Base-by-base conservation (phyloP, 2,113 vertebrate species). In the Hippolais icterina region DNA sequence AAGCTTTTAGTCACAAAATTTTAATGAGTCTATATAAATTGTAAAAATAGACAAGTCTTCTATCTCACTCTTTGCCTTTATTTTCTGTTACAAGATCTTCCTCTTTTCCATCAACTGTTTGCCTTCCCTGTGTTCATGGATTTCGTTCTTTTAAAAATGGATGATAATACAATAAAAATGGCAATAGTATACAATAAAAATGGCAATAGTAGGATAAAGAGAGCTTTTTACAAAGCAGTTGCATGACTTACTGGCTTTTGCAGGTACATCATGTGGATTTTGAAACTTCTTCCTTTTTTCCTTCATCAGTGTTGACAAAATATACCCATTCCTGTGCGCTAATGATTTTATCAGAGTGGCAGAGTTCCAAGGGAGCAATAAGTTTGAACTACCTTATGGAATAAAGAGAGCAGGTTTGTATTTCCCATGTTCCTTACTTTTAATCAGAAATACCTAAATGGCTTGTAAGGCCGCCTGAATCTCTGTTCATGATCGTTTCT, bases 241-340 rank as follows among this genome's bases (percentile, higher is more conserved):
- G 13, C 6, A 13, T 42, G 9, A 46, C 54, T 75, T 84, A n/a
- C 13, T 94, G 22, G 12, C 24, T 74, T 76, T 41, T 24, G 41
- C 39, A 71, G 81, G 60, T 77, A 39, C 6, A 23, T 65, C 12
- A 25, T 24, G 13, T 44, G 39, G 24, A 47, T 90, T 92, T 70
- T 87, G 23, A 84, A 92, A 77, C 8, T 19, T 27, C 5, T 91
- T 76, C 3, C 19, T 75, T 69, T 97, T 83, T 70, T 42, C 31
- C 49, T 64, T 79, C 41, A 25, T 75, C 87, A 98, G 98, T 47
- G 80, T 65, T 75, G 90, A 89, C 41, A 97, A 96, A 82, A 92
- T 98, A 95, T 97, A 98, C 79, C 98, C 98, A 0, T 98, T 98
- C 93, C 83, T 98, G 75, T 98, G 98, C 1, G 49, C 93, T 64